phyloP scores from a whole-genome alignment of 2,113 vertebrate species.

The Melanerpes formicivorus region DNA sequence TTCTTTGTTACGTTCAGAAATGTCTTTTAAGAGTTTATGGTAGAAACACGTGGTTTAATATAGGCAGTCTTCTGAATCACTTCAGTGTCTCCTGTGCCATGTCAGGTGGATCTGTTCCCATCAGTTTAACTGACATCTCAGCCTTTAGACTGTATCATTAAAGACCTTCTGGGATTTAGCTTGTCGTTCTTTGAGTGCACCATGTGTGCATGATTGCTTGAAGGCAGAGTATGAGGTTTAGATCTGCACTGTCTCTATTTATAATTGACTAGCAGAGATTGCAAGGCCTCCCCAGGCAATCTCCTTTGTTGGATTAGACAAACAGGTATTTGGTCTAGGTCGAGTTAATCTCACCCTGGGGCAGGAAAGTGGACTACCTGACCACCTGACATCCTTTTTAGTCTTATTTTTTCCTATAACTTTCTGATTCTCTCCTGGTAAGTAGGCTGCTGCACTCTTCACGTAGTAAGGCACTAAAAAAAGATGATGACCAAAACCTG shows the following conservation, averaged over 20 bases:
- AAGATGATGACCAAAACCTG: background rate
- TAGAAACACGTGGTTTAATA: background rate
- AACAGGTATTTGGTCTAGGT: conserved; percentile 46
- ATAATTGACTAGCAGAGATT: conserved; percentile 62
- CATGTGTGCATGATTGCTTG: background rate
- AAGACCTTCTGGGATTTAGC: conserved; percentile 29
- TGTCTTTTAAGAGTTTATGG: background rate
- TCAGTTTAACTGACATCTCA: background rate
- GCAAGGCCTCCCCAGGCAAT: background rate
- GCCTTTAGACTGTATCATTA: conserved; percentile 36
- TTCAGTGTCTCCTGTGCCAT: background rate
- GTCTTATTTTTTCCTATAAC: background rate
- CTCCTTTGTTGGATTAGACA: conserved; percentile 42
- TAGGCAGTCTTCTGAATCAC: background rate
- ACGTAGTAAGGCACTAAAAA: background rate
- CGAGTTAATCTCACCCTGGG: conserved; percentile 50
- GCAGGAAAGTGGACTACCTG: conserved; percentile 28
- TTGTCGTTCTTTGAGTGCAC: conserved; percentile 17
- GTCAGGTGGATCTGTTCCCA: background rate
- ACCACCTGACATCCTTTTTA: conserved; percentile 48
- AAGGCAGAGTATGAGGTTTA: conserved; percentile 36
- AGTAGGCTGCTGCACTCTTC: background rate
- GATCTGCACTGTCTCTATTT: conserved; percentile 53
- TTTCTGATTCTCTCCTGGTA: conserved; percentile 27
- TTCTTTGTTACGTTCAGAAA: background rate